Evolutionary conservation across 2,113 vertebrate genomes (phyloP).

Genomic region (Nematolebias whitei): DNA sequence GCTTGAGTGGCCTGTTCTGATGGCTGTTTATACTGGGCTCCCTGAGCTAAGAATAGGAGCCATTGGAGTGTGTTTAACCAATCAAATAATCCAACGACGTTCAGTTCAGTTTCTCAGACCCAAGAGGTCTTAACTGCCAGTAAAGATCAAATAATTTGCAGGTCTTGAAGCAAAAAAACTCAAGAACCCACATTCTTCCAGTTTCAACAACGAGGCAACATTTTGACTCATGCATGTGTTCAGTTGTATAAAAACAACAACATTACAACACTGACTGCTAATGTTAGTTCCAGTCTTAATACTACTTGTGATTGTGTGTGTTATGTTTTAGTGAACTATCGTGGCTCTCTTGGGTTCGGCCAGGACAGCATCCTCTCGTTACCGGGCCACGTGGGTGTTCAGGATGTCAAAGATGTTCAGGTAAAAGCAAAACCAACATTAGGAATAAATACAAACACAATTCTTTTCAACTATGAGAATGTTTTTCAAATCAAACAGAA

Average conservation of each 20-base stretch:
- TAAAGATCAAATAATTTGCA: too few species aligned
- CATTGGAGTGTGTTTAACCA: too few species aligned
- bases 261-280: background rate
- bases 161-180: too few species aligned
- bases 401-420: slow-evolving; percentile 93
- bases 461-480: background rate
- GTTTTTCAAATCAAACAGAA: background rate
- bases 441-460: background rate
- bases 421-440: slow-evolving; percentile 71
- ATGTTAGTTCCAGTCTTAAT: background rate
- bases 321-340: slow-evolving; percentile 88
- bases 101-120: too few species aligned
- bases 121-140: too few species aligned
- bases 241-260: background rate
- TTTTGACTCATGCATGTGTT: background rate
- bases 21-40: too few species aligned
- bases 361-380: slow-evolving; percentile 90
- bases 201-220: too few species aligned
- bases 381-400: slow-evolving; percentile 87
- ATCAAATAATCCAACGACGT: too few species aligned
- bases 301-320: background rate
- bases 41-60: too few species aligned
- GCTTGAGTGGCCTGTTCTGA: too few species aligned
- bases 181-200: too few species aligned
- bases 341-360: slow-evolving; percentile 91